Evolutionary conservation across 2,888 invertebrate species (phyloP).

Genomic region (Pristionchus exspectatus): DNA sequence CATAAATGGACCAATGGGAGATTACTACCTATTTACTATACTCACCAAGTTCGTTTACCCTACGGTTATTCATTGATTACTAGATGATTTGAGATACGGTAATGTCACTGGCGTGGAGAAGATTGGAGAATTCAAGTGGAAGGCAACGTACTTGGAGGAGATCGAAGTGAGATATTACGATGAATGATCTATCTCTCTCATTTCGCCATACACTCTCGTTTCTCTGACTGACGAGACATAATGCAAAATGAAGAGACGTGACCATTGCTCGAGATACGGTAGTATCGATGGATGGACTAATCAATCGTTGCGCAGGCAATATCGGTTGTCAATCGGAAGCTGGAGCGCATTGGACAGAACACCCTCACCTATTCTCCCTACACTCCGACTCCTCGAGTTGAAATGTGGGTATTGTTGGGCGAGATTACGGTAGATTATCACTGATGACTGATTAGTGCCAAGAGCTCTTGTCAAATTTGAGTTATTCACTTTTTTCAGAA

Average conservation of each 20-base stretch:
- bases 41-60: background rate
- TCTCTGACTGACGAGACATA: no score
- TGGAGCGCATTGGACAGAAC: background rate
- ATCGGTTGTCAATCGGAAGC: background rate
- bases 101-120: background rate
- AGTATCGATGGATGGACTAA: background rate
- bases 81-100: background rate
- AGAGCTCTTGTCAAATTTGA: no score
- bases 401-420: background rate
- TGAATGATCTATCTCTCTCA: no score
- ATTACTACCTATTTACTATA: background rate
- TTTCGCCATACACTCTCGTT: no score
- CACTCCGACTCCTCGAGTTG: background rate
- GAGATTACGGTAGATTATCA: no score
- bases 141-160: background rate
- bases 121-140: conserved; percentile 10
- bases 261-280: background rate
- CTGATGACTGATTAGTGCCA: no score
- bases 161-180: background rate
- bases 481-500: no score
- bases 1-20: background rate
- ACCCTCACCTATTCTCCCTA: background rate
- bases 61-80: background rate
- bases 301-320: background rate
- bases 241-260: no score